phyloP scores from a whole-genome alignment of 2,797 vertebrate genomes.

The Linurgus olivaceus region DNA sequence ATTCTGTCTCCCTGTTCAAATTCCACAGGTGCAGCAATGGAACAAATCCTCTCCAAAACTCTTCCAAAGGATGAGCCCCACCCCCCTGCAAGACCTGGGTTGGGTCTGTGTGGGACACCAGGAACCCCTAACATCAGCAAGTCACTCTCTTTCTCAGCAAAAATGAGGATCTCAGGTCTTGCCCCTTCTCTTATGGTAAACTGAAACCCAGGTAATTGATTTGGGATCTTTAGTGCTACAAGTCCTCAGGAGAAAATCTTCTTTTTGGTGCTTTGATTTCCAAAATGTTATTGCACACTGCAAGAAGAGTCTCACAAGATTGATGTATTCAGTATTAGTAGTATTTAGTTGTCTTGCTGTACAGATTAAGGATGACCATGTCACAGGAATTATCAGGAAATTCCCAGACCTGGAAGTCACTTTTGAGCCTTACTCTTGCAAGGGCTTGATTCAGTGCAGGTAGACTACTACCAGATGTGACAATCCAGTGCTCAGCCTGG shows the following conservation, averaged over 20 bases:
- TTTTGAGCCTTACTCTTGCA: neutral
- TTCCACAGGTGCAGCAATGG: slow-evolving; percentile 62
- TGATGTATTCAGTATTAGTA: neutral
- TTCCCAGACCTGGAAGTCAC: neutral
- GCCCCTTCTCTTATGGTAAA: slow-evolving; percentile 72
- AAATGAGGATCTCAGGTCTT: slow-evolving; percentile 71
- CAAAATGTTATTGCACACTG: neutral
- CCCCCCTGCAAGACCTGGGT: slow-evolving; percentile 58
- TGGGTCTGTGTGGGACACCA: slow-evolving; percentile 39
- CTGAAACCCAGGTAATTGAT: slow-evolving; percentile 49
- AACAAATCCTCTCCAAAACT: slow-evolving; percentile 73
- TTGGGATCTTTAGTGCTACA: neutral
- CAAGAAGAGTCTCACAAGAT: neutral
- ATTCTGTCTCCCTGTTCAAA: neutral
- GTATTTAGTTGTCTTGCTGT: neutral
- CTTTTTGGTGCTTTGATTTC: neutral
- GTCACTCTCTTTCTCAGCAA: slow-evolving; percentile 67
- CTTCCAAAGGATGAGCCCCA: slow-evolving; percentile 61
- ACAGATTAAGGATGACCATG: neutral
- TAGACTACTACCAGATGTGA: neutral
- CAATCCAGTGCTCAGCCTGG: accelerated
- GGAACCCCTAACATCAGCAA: slow-evolving; percentile 66
- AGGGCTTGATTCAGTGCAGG: neutral
- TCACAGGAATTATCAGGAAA: neutral
- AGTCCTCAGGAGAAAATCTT: neutral